phyloP scores from a whole-genome alignment of 2,113 vertebrate species.

The Corvus hawaiiensis region DNA sequence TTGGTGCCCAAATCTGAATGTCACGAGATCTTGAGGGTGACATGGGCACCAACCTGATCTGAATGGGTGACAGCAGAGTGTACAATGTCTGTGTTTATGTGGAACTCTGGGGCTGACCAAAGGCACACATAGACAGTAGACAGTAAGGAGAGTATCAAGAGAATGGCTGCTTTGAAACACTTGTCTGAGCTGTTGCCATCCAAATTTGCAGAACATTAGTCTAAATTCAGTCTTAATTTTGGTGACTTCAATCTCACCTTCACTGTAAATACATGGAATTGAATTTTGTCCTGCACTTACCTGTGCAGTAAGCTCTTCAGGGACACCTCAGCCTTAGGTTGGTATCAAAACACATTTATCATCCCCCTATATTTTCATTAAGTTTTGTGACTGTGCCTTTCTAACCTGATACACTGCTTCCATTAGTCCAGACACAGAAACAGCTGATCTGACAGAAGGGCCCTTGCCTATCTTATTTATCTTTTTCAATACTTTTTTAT shows the following conservation, averaged over 20 bases:
- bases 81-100: not conserved
- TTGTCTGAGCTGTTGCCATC: not conserved
- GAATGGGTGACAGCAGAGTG: not conserved
- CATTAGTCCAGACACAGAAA: not conserved
- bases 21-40: not conserved
- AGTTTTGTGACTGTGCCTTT: not conserved
- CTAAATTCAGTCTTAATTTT: not conserved
- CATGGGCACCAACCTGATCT: not conserved
- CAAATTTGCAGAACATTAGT: not conserved
- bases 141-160: not conserved
- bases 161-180: not conserved
- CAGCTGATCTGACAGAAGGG: not conserved
- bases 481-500: not conserved
- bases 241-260: not conserved
- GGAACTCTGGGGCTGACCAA: not conserved
- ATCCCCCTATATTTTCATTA: not conserved
- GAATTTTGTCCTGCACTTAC: not conserved
- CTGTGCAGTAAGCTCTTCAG: not conserved
- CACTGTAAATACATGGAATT: not conserved
- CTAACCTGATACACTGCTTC: not conserved
- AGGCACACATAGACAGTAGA: not conserved
- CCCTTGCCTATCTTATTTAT: not conserved
- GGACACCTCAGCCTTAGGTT: not conserved
- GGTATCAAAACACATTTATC: constrained; percentile 30
- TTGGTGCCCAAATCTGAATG: not conserved